These are phyloP conservation scores for Tinamus guttatus DNA, from an alignment of 2,113 vertebrate species.

Conservation along the genomic window DNA sequence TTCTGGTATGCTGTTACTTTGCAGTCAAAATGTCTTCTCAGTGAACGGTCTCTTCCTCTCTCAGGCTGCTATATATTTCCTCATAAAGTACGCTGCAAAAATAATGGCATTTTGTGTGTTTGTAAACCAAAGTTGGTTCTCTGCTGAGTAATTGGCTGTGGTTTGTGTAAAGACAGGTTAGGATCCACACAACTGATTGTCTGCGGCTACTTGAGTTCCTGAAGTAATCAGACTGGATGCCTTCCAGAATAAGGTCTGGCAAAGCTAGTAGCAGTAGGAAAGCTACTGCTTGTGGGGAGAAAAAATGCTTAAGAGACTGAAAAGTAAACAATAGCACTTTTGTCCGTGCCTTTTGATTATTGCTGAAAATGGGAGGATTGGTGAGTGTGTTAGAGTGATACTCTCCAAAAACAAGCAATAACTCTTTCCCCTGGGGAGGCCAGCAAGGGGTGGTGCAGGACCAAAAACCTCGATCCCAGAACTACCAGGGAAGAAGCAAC, in stretches of 20 bases:
- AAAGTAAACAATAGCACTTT: background rate
- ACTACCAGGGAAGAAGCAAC: background rate
- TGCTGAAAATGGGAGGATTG: background rate
- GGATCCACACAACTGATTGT: background rate
- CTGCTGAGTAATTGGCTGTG: background rate
- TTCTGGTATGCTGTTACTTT: background rate
- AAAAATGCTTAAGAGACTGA: background rate
- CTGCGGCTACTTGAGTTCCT: background rate
- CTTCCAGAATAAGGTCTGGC: background rate
- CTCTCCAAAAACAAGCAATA: background rate
- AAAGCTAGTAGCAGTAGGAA: background rate
- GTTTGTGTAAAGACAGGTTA: background rate
- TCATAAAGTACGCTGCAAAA: background rate
- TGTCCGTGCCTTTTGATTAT: background rate
- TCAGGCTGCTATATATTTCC: background rate
- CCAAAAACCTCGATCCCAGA: background rate
- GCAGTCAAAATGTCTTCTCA: background rate
- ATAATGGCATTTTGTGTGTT: background rate
- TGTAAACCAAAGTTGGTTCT: background rate
- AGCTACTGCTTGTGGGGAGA: background rate
- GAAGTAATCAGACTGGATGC: background rate
- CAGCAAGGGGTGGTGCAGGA: too few species aligned
- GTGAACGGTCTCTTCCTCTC: background rate
- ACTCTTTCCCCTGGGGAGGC: background rate
- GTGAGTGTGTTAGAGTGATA: background rate